Evolutionary conservation across 2,113 vertebrate species (phyloP).

Genomic region (Bubo bubo): DNA sequence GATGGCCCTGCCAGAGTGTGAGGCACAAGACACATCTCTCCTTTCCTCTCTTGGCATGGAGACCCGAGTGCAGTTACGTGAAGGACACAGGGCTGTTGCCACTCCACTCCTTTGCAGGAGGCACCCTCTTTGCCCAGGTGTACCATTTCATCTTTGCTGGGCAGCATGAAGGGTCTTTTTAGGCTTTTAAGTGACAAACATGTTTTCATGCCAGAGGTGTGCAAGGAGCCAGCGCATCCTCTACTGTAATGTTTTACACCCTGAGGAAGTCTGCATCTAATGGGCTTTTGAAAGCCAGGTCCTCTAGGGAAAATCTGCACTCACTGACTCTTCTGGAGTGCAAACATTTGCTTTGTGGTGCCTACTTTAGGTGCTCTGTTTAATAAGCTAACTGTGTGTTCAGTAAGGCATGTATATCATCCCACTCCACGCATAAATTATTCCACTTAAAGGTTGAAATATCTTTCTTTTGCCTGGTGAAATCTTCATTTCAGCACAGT

Average conservation of each 20-base stretch:
- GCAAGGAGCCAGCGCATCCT: neutral
- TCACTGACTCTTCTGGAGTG: neutral
- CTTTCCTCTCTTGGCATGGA: accelerated
- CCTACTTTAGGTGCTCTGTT: neutral
- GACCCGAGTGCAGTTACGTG: neutral
- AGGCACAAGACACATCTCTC: neutral
- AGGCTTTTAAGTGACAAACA: neutral
- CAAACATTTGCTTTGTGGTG: neutral
- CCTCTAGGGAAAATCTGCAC: neutral
- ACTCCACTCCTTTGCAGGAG: neutral
- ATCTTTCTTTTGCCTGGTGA: neutral
- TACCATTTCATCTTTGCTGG: neutral
- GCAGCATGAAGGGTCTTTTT: neutral
- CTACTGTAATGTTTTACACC: neutral
- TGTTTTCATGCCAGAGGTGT: neutral
- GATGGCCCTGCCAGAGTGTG: accelerated
- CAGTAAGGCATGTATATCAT: neutral
- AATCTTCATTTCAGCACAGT: neutral
- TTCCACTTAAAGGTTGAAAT: neutral
- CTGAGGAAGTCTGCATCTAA: neutral
- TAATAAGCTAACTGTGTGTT: neutral
- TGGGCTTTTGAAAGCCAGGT: neutral
- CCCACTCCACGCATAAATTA: neutral
- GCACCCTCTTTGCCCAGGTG: neutral
- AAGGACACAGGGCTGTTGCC: neutral